Evolutionary conservation across 2,797 vertebrate genomes (phyloP).

Genomic region (Cynodonichthys magdalenae): DNA sequence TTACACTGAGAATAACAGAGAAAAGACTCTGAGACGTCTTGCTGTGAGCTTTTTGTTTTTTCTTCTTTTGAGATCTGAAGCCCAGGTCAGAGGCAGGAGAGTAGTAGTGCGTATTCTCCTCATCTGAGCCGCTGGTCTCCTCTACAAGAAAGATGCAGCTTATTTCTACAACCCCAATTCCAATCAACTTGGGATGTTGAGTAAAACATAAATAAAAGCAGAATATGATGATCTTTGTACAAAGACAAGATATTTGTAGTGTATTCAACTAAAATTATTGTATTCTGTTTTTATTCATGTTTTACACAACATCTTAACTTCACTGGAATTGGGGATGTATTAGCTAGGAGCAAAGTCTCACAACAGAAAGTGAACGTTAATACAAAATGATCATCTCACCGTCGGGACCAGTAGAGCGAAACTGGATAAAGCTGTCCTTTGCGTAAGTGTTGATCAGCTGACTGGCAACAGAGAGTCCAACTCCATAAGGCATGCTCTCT

Average conservation of each 20-base stretch:
- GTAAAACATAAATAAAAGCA: no score
- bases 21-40: constrained; percentile 94
- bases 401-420: constrained; percentile 90
- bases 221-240: no score
- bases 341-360: background rate
- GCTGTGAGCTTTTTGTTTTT: constrained; percentile 87
- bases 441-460: constrained; percentile 95
- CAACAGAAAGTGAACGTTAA: background rate
- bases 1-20: constrained; percentile 89
- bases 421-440: constrained; percentile 93
- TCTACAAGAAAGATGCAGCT: constrained; percentile 76
- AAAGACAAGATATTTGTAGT: no score
- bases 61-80: constrained; percentile 89
- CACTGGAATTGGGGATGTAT: no score
- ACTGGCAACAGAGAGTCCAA: constrained; percentile 96
- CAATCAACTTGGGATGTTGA: background rate
- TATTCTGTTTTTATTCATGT: no score
- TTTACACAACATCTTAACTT: no score
- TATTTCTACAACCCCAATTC: background rate
- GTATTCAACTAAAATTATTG: no score
- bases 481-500: constrained; percentile 93
- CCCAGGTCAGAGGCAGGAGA: constrained; percentile 85
- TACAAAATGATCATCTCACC: constrained; percentile 76
- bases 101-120: constrained; percentile 91
- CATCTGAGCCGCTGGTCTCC: constrained; percentile 96